A percentile compares a stretch with the other conserved stretches of the same genome.
Conservation (phyloP, 1,140 invertebrate genomes). For the Brachionus koreanus region DNA sequence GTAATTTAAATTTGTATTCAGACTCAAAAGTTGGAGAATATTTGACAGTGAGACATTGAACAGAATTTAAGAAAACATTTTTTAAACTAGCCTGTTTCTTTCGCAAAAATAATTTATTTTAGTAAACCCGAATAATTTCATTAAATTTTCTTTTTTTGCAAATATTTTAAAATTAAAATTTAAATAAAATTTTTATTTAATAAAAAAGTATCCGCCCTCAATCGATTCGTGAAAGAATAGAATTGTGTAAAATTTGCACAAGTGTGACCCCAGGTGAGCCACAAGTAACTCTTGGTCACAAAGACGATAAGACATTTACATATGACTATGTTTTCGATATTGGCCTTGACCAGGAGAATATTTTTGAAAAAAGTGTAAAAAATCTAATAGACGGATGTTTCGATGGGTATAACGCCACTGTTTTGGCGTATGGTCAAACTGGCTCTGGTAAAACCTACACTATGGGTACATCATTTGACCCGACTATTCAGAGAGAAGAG, state of each 20-base stretch:
- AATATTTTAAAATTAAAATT: no score
- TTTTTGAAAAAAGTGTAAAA: slow-evolving; percentile 73
- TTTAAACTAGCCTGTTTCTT: no score
- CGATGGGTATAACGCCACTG: slow-evolving; percentile 57
- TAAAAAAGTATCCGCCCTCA: slow-evolving; percentile 81
- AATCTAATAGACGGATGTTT: slow-evolving; percentile 65
- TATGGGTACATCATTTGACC: slow-evolving; percentile 59
- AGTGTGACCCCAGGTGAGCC: slow-evolving; percentile 77
- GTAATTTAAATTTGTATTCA: no score
- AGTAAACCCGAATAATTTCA: no score
- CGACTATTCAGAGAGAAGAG: neutral
- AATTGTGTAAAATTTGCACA: slow-evolving; percentile 89
- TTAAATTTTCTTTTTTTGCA: no score
- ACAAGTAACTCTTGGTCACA: slow-evolving; percentile 57
- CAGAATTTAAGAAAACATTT: no score
- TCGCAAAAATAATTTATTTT: no score
- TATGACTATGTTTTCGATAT: slow-evolving; percentile 79
- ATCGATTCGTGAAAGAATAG: slow-evolving; percentile 82
- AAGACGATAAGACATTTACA: slow-evolving; percentile 73
- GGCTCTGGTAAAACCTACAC: slow-evolving; percentile 76
- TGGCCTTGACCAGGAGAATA: slow-evolving; percentile 66
- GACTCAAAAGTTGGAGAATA: no score
- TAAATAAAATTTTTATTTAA: neutral
- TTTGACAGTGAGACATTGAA: no score
- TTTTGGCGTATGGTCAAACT: slow-evolving; percentile 72